These are phyloP conservation scores for Nerophis ophidion DNA, from an alignment of 2,113 vertebrate species.

Conservation along the genomic window DNA sequence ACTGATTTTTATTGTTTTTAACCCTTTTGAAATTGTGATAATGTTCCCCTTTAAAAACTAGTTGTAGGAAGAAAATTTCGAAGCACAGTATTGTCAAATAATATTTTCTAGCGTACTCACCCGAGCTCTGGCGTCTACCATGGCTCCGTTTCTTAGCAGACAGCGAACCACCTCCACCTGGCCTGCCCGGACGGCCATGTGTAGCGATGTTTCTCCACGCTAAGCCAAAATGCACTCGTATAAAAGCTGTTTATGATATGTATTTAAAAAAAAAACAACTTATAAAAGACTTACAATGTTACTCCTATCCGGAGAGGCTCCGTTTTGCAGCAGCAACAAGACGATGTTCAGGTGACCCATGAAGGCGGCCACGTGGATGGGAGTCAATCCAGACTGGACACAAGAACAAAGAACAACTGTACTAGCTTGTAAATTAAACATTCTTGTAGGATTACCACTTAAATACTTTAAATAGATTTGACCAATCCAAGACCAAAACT, in stretches of 20 bases:
- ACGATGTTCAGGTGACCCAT: conserved; percentile 99
- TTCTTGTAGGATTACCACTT: background rate
- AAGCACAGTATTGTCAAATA: background rate
- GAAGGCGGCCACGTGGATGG: conserved; percentile 97
- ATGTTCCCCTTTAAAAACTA: too few relatives aligned
- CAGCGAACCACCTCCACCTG: conserved; percentile 97
- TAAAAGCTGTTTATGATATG: background rate
- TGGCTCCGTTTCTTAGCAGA: conserved; percentile 91
- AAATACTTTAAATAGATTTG: too few relatives aligned
- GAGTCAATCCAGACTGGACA: conserved; percentile 93
- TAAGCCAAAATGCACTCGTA: conserved; percentile 38
- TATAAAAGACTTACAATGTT: conserved; percentile 86
- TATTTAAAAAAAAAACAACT: background rate
- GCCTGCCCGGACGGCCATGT: conserved; percentile 94
- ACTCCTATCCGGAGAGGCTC: conserved; percentile 95
- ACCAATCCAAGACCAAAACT: too few relatives aligned
- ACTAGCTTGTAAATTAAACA: background rate
- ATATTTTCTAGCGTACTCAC: conserved; percentile 62
- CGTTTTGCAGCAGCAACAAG: conserved; percentile 95
- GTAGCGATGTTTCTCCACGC: conserved; percentile 93
- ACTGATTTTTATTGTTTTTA: too few relatives aligned
- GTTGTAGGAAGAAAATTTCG: too few relatives aligned
- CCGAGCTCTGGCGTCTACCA: conserved; percentile 93
- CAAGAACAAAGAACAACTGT: background rate
- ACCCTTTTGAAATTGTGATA: too few relatives aligned